Conservation (phyloP, 2,888 invertebrate genomes). For the Scaeva pyrastri region DNA sequence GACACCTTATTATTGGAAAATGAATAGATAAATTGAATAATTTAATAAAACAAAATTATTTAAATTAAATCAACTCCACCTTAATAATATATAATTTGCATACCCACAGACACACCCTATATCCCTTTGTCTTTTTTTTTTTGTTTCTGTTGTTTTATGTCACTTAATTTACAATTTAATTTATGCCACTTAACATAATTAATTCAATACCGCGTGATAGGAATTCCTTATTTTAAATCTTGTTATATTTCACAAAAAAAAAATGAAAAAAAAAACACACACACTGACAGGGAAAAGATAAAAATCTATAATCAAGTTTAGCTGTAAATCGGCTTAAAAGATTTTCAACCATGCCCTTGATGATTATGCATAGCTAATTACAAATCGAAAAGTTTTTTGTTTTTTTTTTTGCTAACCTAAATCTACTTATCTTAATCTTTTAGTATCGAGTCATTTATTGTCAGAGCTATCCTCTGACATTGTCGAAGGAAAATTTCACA, state of each 20-base stretch:
- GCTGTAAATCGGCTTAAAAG: conserved; percentile 13
- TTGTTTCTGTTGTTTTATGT: no score
- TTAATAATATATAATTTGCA: no score
- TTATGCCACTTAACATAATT: not conserved
- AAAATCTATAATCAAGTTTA: not conserved
- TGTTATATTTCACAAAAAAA: not conserved
- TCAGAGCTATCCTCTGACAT: not conserved
- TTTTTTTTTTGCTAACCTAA: not conserved
- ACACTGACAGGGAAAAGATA: no score
- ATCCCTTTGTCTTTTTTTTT: no score
- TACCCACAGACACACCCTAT: no score
- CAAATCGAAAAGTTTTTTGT: not conserved
- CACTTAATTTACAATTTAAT: not conserved
- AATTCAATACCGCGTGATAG: not conserved
- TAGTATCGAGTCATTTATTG: not conserved
- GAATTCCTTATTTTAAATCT: not conserved
- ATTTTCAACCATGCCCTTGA: not conserved
- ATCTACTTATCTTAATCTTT: not conserved
- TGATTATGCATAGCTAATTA: conserved; percentile 6
- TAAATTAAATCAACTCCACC: no score
- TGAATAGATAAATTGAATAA: no score
- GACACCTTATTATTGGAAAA: no score
- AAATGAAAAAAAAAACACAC: not conserved
- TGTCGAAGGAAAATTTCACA: not conserved
- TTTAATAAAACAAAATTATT: no score